These are phyloP conservation scores for Brachionus paranguensis DNA, from an alignment of 1,140 invertebrate species.

Conservation along the genomic window DNA sequence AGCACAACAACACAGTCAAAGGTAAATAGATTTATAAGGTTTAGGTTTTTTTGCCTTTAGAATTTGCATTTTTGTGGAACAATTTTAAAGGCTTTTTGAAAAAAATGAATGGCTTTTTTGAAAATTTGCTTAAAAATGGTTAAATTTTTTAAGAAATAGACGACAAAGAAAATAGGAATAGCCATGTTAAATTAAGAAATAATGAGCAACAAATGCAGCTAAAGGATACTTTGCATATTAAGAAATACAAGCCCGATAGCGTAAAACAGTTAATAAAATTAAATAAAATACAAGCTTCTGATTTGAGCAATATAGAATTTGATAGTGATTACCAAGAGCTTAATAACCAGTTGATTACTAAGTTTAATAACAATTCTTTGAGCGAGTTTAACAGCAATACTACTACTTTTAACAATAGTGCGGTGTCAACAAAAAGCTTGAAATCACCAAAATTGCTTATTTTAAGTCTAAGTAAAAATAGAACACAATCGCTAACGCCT, in stretches of 20 bases:
- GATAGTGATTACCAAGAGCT: neutral
- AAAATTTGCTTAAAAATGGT: neutral
- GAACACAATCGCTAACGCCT: neutral
- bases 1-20: neutral
- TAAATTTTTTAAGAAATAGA: conserved; percentile 28
- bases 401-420: neutral
- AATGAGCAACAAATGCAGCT: conserved; percentile 36
- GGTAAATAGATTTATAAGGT: neutral
- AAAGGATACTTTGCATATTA: conserved; percentile 6
- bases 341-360: conserved; percentile 4
- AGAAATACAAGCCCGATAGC: conserved; percentile 11
- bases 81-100: neutral
- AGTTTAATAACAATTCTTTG: neutral
- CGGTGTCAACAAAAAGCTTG: neutral
- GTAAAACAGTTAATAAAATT: conserved; percentile 36
- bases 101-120: neutral
- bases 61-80: neutral
- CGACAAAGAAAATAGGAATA: conserved; percentile 28
- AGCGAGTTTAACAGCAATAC: neutral
- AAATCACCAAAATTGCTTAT: conserved; percentile 28
- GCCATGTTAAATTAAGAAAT: neutral
- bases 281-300: conserved; percentile 36
- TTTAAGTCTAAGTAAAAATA: conserved; percentile 14
- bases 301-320: conserved; percentile 25
- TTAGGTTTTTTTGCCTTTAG: neutral